phyloP scores from a whole-genome alignment of 2,797 vertebrate species.

The Clangula hyemalis region DNA sequence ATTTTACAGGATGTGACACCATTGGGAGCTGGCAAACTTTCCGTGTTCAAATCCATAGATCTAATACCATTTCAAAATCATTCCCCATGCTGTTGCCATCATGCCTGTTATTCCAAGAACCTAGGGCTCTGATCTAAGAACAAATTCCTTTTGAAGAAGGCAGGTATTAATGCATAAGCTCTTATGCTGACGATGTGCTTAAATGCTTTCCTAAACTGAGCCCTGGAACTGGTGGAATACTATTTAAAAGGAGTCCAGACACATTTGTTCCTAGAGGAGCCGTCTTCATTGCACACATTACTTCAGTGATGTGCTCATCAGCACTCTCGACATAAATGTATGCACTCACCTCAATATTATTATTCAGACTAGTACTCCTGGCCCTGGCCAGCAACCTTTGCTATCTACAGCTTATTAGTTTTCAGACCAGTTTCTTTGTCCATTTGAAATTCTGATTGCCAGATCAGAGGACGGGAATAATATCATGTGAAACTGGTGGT shows the following conservation, averaged over 20 bases:
- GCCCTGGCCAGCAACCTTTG: not conserved
- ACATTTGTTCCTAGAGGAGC: not conserved
- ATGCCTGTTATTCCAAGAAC: not conserved
- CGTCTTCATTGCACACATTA: not conserved
- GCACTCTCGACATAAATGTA: not conserved
- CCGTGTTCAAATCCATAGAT: not conserved
- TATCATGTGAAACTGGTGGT: not conserved
- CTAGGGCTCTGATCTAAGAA: not conserved
- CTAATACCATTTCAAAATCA: constrained; percentile 3
- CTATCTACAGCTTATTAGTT: not conserved
- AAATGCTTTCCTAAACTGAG: not conserved
- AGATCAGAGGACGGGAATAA: not conserved
- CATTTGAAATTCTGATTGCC: not conserved
- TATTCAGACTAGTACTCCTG: not conserved
- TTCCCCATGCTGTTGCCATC: not conserved
- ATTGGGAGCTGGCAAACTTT: not conserved
- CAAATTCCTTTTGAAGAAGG: not conserved
- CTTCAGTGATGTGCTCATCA: not conserved
- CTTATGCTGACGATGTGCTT: not conserved
- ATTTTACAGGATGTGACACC: constrained; percentile 15
- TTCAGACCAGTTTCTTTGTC: not conserved
- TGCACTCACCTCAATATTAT: not conserved
- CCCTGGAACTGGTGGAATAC: not conserved
- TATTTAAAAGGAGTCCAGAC: not conserved
- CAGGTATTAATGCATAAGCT: not conserved